Base-by-base conservation (phyloP, 1,140 invertebrate genomes). In the Sycophaga agraensis region DNA sequence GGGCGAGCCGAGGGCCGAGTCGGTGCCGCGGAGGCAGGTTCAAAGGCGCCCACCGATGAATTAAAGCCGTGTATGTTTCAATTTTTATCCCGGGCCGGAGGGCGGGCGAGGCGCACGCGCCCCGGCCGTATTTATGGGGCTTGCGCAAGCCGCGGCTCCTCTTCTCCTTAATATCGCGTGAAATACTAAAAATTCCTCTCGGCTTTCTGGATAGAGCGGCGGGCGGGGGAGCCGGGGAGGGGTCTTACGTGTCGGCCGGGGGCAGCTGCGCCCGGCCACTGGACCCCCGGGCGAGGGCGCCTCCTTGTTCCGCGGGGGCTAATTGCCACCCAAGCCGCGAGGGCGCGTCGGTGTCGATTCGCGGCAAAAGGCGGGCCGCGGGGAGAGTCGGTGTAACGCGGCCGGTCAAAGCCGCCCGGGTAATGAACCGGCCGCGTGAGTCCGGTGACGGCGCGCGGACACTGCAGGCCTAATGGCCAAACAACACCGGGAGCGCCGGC, bases 401-500 rank as follows among this genome's bases (percentile, higher is more conserved):
- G 8, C 43, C 21, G 43, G 28, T 22, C 22, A n/a, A n/a, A n/a
- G n/a, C n/a, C n/a, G n/a, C 28, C 28, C 28, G 28, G 4, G 5
- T 39, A 39, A 39, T 14, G 9, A 39, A 14, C 9, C 35, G 17
- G 12, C 21, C 4, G 35, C 21, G 12, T 14, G 31, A 31, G 21
- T 62, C 22, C 24, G 45, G 40, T 39, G 26, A 48, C 21, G 14
- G 14, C 39, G 19, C 42, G n/a, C 46, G 42, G 53, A 48, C 59
- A 56, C 45, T 56, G 24, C 21, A n/a, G n/a, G 5, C 48, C 65
- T 73, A 75, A 75, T 70, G 68, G 63, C 71, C 70, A 75, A 72
- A 67, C 68, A 70, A 73, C 73, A 70, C 69, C 67, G 59, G 42
- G 37, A 50, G 46, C 42, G 39, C 31, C 39, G 58, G 46, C 43